phyloP scores from a whole-genome alignment of 2,888 invertebrate species.

The Eulithis prunata region DNA sequence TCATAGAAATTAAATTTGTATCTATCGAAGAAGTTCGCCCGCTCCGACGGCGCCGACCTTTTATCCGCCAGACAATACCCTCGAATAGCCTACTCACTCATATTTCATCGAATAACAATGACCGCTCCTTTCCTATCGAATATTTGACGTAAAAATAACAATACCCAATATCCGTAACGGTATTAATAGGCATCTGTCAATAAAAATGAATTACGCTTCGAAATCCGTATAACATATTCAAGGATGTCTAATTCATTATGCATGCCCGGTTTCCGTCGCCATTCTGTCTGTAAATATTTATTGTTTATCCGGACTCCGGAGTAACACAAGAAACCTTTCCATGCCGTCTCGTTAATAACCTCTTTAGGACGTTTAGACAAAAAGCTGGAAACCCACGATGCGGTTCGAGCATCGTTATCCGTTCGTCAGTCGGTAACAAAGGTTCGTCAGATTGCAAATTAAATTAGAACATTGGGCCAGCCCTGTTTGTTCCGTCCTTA shows the following conservation, averaged over 20 bases:
- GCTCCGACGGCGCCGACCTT: constrained; percentile 55
- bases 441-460: constrained; percentile 72
- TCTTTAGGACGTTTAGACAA: constrained; percentile 63
- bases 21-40: constrained; percentile 65
- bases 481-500: constrained; percentile 69
- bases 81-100: constrained; percentile 66
- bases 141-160: constrained; percentile 62
- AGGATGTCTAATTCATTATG: constrained; percentile 46
- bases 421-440: constrained; percentile 67
- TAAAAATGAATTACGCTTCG: constrained; percentile 42
- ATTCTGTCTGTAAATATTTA: constrained; percentile 54
- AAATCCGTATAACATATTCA: constrained; percentile 41
- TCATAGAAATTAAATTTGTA: constrained; percentile 76
- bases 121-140: constrained; percentile 65
- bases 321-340: constrained; percentile 60
- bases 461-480: constrained; percentile 70
- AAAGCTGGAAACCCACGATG: constrained; percentile 59
- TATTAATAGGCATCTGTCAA: constrained; percentile 42
- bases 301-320: constrained; percentile 52
- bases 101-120: constrained; percentile 76
- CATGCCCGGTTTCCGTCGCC: constrained; percentile 47
- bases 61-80: constrained; percentile 70
- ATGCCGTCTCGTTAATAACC: constrained; percentile 64
- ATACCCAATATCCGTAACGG: constrained; percentile 40
- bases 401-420: constrained; percentile 62